phyloP scores from a whole-genome alignment of 1,140 invertebrate species.

The Thaumetopoea pityocampa region DNA sequence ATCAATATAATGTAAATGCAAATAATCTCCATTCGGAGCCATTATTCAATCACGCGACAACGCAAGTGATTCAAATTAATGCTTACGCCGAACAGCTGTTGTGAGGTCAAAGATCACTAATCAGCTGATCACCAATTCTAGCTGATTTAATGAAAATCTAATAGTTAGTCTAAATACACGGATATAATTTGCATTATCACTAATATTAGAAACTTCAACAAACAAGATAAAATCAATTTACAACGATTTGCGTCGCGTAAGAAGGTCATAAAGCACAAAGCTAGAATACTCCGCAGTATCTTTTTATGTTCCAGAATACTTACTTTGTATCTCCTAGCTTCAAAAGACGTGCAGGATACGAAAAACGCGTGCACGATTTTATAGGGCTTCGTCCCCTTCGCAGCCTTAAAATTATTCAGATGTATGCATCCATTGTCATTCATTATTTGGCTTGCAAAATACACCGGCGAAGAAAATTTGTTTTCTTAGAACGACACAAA shows the following conservation, averaged over 20 bases:
- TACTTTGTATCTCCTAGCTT: conserved; percentile 85
- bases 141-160: conserved; percentile 18
- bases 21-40: background rate
- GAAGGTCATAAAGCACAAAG: conserved; percentile 16
- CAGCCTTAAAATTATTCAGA: conserved; percentile 85
- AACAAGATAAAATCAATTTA: conserved; percentile 9
- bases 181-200: background rate
- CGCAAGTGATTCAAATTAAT: conserved; percentile 5
- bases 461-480: conserved; percentile 32
- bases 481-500: conserved; percentile 18
- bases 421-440: conserved; percentile 85
- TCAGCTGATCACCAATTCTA: conserved; percentile 55
- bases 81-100: conserved; percentile 51
- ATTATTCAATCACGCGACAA: conserved; percentile 4
- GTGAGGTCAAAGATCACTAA: conserved; percentile 57
- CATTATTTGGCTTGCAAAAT: conserved; percentile 72
- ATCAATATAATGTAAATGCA: conserved; percentile 11
- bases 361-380: conserved; percentile 87
- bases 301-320: conserved; percentile 18
- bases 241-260: conserved; percentile 20
- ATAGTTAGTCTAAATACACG: background rate
- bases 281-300: background rate
- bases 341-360: conserved; percentile 82
- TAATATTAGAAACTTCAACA: background rate
- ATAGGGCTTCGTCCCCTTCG: conserved; percentile 84